Base-by-base conservation (phyloP, 2,113 vertebrate species). In the Cyrtonyx montezumae region DNA sequence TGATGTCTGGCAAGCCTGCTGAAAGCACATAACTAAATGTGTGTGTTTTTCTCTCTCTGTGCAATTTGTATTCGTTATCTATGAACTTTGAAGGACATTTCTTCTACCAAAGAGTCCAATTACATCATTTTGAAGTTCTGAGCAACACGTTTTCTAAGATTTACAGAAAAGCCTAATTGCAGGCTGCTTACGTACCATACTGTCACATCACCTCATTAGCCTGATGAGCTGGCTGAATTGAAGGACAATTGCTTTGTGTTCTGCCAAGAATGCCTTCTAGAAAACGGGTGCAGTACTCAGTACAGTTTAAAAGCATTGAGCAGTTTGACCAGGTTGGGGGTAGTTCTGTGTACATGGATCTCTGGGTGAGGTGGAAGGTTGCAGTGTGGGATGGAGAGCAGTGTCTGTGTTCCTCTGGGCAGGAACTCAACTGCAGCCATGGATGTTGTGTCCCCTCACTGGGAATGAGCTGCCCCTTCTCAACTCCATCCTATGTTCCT, bases 191-290 rank as follows among this genome's bases (percentile, higher is more conserved):
- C 23, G 3, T 48, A 2, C 11, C 10, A 6, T 36, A 51, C 0
- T 1, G 55, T 66, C 3, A 0, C 3, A 5, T 62, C 0, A 2
- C 67, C 86, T 89, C 40, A 8, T 91, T 94, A 91, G 84, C 61
- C 69, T 87, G 88, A 71, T 91, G 15, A 82, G 46, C 66, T 71
- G 43, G 49, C 78, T 86, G 68, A 75, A 42, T 34, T 62, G 69
- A 59, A 61, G 32, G 25, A 42, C 0, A 1, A 84, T 40, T 0
- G 0, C 36, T 36, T 55, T 2, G 2, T 13, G 59, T 65, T 58
- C 63, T 86, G 53, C 40, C 69, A 70, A 79, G 86, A 34, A n/a
- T 0, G 4, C 67, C 67, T 58, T 68, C n/a, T 6, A 77, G 40
- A 59, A 77, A 42, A 71, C 79, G 28, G 21, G 56, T 49, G 17